Evolutionary conservation across 2,113 vertebrate species (phyloP).

Genomic region (Noctilio leporinus): DNA sequence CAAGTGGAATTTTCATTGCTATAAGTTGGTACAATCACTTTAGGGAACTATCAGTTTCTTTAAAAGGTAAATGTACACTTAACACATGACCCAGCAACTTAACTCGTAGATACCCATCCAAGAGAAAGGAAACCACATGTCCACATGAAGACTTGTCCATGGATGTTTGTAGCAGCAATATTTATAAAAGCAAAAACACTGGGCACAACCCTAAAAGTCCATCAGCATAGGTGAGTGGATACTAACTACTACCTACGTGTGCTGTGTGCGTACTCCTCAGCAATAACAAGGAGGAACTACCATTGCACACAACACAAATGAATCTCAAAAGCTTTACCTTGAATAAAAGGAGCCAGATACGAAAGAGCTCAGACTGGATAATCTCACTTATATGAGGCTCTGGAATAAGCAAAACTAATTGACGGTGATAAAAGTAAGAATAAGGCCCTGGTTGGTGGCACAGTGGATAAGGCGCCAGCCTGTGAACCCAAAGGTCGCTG

Average conservation of each 20-base stretch:
- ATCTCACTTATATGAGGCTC: neutral
- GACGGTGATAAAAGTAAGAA: neutral
- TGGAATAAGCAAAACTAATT: neutral
- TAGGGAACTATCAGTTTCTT: neutral
- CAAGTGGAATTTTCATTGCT: neutral
- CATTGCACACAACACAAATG: neutral
- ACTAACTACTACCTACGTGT: neutral
- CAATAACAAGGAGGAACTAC: neutral
- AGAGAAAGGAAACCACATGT: neutral
- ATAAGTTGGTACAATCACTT: neutral
- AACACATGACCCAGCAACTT: neutral
- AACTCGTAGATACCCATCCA: neutral
- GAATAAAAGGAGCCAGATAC: neutral
- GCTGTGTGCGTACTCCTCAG: neutral
- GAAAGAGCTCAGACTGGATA: neutral
- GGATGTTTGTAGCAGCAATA: neutral
- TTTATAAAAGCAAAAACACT: neutral
- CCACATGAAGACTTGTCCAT: neutral
- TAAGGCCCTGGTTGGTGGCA: too few relatives aligned
- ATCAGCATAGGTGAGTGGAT: neutral
- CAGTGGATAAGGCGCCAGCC: too few relatives aligned
- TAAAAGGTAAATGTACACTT: neutral
- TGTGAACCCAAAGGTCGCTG: too few relatives aligned
- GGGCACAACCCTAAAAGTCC: neutral
- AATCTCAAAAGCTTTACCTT: neutral